A percentile compares a stretch with the other conserved stretches of the same genome.
These are phyloP conservation scores for Colostygia pectinataria DNA, from an alignment of 2,888 invertebrate genomes.

Conservation along the genomic window DNA sequence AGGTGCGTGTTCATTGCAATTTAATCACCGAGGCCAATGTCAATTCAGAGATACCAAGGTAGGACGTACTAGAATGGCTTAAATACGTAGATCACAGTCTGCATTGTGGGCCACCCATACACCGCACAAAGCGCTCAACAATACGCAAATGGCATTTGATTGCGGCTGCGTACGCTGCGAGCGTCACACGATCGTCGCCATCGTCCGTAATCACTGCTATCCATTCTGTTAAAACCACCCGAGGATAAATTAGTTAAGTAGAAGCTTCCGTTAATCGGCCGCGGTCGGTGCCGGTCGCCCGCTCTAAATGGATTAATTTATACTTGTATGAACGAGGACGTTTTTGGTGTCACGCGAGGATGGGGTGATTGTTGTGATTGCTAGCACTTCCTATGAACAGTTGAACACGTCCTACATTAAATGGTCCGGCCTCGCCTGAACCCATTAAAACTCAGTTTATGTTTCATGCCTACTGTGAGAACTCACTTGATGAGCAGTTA, in stretches of 20 bases:
- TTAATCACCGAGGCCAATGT: background rate
- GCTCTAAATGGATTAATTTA: constrained; percentile 84
- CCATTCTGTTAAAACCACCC: constrained; percentile 84
- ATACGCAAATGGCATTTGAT: constrained; percentile 52
- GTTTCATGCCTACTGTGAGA: constrained; percentile 18
- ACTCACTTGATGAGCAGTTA: constrained; percentile 41
- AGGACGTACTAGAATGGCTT: constrained; percentile 7
- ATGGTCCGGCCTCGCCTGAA: constrained; percentile 49
- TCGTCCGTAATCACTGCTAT: constrained; percentile 81
- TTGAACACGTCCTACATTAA: constrained; percentile 70
- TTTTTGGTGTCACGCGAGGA: constrained; percentile 82
- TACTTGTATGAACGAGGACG: constrained; percentile 81
- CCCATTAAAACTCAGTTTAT: constrained; percentile 30
- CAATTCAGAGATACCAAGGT: constrained; percentile 4
- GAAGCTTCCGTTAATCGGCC: constrained; percentile 83
- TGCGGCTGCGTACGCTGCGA: constrained; percentile 48
- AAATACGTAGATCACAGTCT: constrained; percentile 6
- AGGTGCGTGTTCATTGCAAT: background rate
- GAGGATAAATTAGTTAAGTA: constrained; percentile 84
- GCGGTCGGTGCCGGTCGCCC: constrained; percentile 73
- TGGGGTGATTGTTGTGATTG: constrained; percentile 82
- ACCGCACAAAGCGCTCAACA: constrained; percentile 40
- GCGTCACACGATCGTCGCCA: constrained; percentile 68
- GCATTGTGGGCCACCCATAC: constrained; percentile 15
- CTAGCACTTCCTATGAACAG: constrained; percentile 76